Evolutionary conservation across 2,888 invertebrate species (phyloP), one percentile per base, ranked within the genome.

Genomic region (Aelia acuminata): DNA sequence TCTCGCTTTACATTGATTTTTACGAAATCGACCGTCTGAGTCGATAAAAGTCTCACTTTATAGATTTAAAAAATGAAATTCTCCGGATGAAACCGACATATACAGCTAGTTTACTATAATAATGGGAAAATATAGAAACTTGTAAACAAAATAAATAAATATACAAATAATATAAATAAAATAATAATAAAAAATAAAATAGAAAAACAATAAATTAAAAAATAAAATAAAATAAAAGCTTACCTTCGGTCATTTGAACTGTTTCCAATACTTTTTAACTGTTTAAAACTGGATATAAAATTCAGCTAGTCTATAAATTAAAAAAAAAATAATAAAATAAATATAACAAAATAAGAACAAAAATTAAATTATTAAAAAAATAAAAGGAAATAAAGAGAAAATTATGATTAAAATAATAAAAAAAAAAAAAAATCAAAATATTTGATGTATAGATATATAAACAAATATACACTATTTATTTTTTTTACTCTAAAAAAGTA

Each of bases 171-270:
- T 31, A 70, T 18, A 70, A n/a, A 70, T 4, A 31, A 18, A 70
- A 63, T 15, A 63, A 15, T 4, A 31, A 11, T 63, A 31, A 13
- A 63, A 63, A 63, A 31, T 26, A 57, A 8, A 26, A 63, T 15
- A 63, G n/a, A 15, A 57, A 57, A 57, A n/a, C 26, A 70, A n/a
- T 1, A 70, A 70, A 70, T 35, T 3, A 63, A 15, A 57, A 13
- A 20, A 75, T 13, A 39, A 39, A 70, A 35, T 20, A 75, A 80
- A 80, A 80, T n/a, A 4, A n/a, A 80, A 80, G 43, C 80, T 80
- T 80, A 80, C 80, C 80, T 39, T 3, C 43, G 80, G 43, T 80
- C 80, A 80, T 80, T 80, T 80, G 80, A 43, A 80, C 43, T 80
- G 43, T 80, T 80, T 80, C 80, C 80, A 43, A 80, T 31, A 47